Evolutionary conservation across 1,140 invertebrate genomes (phyloP), one percentile per base, ranked within the genome.

Genomic region (Ceratosolen solmsi): DNA sequence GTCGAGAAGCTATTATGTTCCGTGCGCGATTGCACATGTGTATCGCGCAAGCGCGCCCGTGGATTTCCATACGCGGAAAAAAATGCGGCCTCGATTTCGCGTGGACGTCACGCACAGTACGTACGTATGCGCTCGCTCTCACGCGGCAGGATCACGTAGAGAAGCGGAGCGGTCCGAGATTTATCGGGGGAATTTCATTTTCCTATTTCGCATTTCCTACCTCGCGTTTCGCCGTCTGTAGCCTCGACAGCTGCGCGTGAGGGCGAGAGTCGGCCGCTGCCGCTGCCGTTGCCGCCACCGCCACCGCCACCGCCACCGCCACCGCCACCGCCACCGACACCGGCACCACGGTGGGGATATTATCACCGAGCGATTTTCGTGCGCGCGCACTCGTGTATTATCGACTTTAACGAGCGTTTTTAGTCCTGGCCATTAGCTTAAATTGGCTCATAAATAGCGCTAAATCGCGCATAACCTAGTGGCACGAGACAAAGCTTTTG

Each of bases 1-100:
- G 33, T 27, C 77, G 22, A 49, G 63, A 71, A 70, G 82, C 78
- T 38, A 82, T 73, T 78, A 80, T 70, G 63, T 65, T 63, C 79
- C 30, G 56, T 54, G 77, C 56, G 27, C n/a, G 46, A 56, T 60
- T 56, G 38, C 65, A 71, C 71, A 77, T 51, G 58, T 81, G 33
- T 71, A 76, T 74, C 72, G 51, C 65, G 71, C 72, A 36, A 63
- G 51, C 65, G 71, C 72, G 49, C 46, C 41, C 70, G 49, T 74
- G 46, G 72, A 82, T 82, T 82, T 82, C 74, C 80, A 82, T 82
- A 51, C 27, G 65, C 63, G 80, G 80, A 77, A 82, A 82, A 81
- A 77, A 77, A 60, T 46, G 25, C n/a, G 71, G 38, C 80, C 80
- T 75, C 80, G 80, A 70, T 36, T 30, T 75, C 63, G 15, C 63